Evolutionary conservation across 2,888 invertebrate species (phyloP), one percentile per base, ranked within the genome.

Genomic region (Congeria kusceri): DNA sequence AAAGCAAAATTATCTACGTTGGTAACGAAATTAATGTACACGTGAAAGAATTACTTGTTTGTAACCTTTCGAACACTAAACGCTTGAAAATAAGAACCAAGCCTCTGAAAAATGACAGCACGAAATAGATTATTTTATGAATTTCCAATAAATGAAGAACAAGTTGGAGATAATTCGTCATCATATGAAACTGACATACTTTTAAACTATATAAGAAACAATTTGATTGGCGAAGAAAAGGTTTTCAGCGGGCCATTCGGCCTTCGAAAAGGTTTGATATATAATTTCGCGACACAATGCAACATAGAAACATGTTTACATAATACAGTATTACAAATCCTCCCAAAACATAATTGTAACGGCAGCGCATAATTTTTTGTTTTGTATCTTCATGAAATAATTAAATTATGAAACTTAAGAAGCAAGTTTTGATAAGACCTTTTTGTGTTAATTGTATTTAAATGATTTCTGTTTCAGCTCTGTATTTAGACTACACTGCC

Each of bases 401-500:
- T n/a, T n/a, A n/a, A n/a, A n/a, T n/a, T n/a, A n/a, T n/a, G n/a
- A n/a, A n/a, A n/a, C n/a, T n/a, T n/a, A n/a, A n/a, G n/a, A n/a
- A n/a, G n/a, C n/a, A n/a, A n/a, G n/a, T n/a, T n/a, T n/a, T n/a
- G n/a, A n/a, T n/a, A n/a, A n/a, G n/a, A n/a, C n/a, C n/a, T n/a
- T n/a, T n/a, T n/a, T n/a, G n/a, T n/a, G n/a, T n/a, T n/a, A n/a
- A n/a, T n/a, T n/a, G n/a, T n/a, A n/a, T n/a, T n/a, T n/a, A n/a
- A n/a, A n/a, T n/a, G n/a, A n/a, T n/a, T n/a, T n/a, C n/a, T n/a
- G n/a, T 81, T 92, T 75, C 88, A 93, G 93, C 92, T 57, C 96
- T 97, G 15, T 97, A 97, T 93, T 96, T 97, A 93, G 97, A 98
- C 94, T 97, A 97, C 94, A 96, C 96, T 70, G 97, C 97, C 1